A percentile compares a stretch with the other conserved stretches of the same genome.
These are phyloP conservation scores for Panagrolaimus sp. DNA, from an alignment of 1,140 invertebrate genomes.

Conservation along the genomic window DNA sequence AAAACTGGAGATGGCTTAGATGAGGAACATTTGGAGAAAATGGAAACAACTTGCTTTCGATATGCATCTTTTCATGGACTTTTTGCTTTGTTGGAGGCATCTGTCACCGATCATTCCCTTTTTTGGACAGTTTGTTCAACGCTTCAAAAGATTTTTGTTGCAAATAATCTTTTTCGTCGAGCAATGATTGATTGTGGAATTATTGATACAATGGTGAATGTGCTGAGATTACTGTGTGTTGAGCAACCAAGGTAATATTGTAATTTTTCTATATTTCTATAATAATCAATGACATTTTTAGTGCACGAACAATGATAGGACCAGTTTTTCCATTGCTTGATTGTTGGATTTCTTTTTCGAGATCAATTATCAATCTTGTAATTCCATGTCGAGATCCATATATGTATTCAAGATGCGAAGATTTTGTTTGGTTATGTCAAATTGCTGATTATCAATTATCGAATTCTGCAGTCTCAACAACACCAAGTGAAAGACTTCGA, in stretches of 20 bases:
- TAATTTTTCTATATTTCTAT: slow-evolving; percentile 18
- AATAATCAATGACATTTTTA: background rate
- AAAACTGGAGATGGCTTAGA: slow-evolving; percentile 36
- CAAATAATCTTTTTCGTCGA: slow-evolving; percentile 37
- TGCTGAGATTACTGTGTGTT: slow-evolving; percentile 31
- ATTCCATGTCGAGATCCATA: slow-evolving; percentile 37
- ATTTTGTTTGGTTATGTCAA: slow-evolving; percentile 43
- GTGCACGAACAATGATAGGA: slow-evolving; percentile 19
- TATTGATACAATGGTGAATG: slow-evolving; percentile 40
- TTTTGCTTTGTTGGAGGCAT: slow-evolving; percentile 42
- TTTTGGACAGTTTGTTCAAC: slow-evolving; percentile 50
- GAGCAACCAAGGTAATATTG: slow-evolving; percentile 22
- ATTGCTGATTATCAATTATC: slow-evolving; percentile 31
- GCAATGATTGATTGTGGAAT: slow-evolving; percentile 42
- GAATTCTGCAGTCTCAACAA: background rate
- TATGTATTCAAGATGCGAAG: slow-evolving; percentile 33
- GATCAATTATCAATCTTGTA: slow-evolving; percentile 27
- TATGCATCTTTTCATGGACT: slow-evolving; percentile 38
- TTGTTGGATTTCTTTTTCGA: slow-evolving; percentile 44
- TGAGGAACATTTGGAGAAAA: slow-evolving; percentile 33
- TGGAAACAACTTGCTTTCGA: slow-evolving; percentile 41
- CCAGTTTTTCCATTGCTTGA: slow-evolving; percentile 38
- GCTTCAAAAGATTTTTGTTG: slow-evolving; percentile 46
- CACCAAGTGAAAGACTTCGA: background rate
- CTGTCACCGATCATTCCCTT: slow-evolving; percentile 29